These are phyloP conservation scores for Gobius niger DNA, from an alignment of 2,113 vertebrate species.

Conservation along the genomic window DNA sequence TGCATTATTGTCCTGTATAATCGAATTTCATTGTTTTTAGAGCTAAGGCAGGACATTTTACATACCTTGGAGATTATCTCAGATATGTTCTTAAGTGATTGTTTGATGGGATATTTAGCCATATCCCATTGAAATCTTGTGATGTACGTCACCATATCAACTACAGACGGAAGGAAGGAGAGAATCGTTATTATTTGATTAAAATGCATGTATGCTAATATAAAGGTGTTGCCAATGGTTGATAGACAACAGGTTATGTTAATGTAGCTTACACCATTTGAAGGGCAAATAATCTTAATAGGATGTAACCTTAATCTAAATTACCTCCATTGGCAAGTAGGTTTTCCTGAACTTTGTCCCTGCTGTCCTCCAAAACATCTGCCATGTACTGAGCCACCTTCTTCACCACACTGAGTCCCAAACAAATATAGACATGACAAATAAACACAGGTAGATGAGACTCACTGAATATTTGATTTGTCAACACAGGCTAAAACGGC, in stretches of 20 bases:
- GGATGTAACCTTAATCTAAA: too few relatives aligned
- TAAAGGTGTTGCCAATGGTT: too few relatives aligned
- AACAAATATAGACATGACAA: neutral
- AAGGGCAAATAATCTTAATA: too few relatives aligned
- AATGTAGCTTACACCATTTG: too few relatives aligned
- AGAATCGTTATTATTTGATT: constrained; percentile 2
- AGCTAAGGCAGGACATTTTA: neutral
- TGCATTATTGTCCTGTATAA: neutral
- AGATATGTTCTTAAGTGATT: constrained; percentile 98
- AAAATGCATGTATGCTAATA: neutral
- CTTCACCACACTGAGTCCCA: constrained; percentile 88
- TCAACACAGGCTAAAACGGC: too few relatives aligned
- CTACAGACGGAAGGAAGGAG: constrained; percentile 63
- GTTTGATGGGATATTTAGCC: constrained; percentile 99
- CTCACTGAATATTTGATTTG: neutral
- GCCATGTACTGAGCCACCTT: constrained; percentile 99
- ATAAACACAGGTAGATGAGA: neutral
- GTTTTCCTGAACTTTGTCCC: constrained; percentile 99
- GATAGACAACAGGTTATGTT: too few relatives aligned
- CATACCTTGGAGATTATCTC: constrained; percentile 96
- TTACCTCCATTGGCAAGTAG: constrained; percentile 96
- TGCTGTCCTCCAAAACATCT: constrained; percentile 95
- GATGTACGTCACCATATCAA: constrained; percentile 96
- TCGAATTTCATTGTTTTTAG: neutral
- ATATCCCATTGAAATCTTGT: constrained; percentile 99